phyloP scores from a whole-genome alignment of 2,888 invertebrate species.

The Drosophila picticornis region DNA sequence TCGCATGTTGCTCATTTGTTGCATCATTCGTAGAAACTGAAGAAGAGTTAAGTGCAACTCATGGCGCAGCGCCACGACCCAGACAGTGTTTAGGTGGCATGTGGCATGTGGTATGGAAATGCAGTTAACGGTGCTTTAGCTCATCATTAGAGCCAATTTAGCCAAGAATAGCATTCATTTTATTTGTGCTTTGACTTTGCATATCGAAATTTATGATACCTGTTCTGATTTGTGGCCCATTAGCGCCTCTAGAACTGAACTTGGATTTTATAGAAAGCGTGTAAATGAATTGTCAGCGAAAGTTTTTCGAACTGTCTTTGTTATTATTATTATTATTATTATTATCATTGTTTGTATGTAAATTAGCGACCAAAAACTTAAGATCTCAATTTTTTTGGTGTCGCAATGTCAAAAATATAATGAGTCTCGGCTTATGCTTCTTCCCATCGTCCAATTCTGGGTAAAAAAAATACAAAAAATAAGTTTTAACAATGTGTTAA shows the following conservation, averaged over 20 bases:
- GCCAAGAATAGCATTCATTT: constrained; percentile 13
- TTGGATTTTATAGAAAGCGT: constrained; percentile 54
- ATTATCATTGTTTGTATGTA: constrained; percentile 68
- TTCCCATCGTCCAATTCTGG: background rate
- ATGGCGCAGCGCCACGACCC: constrained; percentile 54
- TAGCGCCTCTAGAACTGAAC: constrained; percentile 53
- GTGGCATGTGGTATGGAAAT: constrained; percentile 42
- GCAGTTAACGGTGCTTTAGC: constrained; percentile 45
- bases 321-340: constrained; percentile 63
- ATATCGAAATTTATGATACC: constrained; percentile 42
- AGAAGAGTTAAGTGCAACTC: constrained; percentile 41
- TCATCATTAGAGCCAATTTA: constrained; percentile 32
- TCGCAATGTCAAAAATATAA: constrained; percentile 45
- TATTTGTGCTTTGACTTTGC: background rate
- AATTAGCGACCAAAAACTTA: constrained; percentile 52
- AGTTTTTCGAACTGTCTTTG: constrained; percentile 35
- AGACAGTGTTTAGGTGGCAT: constrained; percentile 40
- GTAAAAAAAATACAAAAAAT: constrained; percentile 14
- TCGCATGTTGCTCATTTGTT: constrained; percentile 69
- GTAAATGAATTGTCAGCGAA: constrained; percentile 57
- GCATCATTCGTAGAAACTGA: constrained; percentile 52
- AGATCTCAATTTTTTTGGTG: constrained; percentile 44
- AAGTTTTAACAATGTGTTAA: constrained; percentile 74
- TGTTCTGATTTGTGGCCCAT: constrained; percentile 51
- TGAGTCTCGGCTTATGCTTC: constrained; percentile 24